Base-by-base conservation (phyloP, 1,140 invertebrate species). In the Macrosteles quadrilineatus region DNA sequence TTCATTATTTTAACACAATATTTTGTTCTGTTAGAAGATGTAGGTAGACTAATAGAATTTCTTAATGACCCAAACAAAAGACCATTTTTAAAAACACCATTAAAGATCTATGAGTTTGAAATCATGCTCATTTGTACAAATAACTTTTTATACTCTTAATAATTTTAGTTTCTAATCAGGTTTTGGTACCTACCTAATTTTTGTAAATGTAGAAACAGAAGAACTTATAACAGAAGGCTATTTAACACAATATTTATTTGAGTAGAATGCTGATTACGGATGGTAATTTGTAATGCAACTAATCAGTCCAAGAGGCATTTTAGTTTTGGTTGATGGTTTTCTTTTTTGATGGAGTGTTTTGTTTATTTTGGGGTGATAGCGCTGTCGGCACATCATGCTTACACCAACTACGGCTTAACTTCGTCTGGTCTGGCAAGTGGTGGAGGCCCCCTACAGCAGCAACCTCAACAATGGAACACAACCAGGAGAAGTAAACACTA, bases 391-490 rank as follows among this genome's bases (percentile, higher is more conserved):
- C 82, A 81, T 82, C 83, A 83, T 81, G 80, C 83, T 85, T 86
- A 82, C 84, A 81, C 82, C 81, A 85, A 81, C 84, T 86, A 85
- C 82, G 83, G 83, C 74, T 79, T 82, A 78, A 71, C 78, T 76
- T 70, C 77, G 76, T 77, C 78, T 77, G 72, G 72, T 65, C 27
- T 31, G 81, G 83, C 82, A 83, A 81, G 80, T 83, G 80, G 82
- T 79, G 81, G 81, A 83, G 81, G 80, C 80, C 81, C 83, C 80
- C 82, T 83, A 83, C 84, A 84, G 82, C 83, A 83, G 77, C 80
- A 82, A 76, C 84, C 84, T 79, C 83, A 81, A 79, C 85, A 85
- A 77, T 86, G 85, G 85, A 86, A 84, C 80, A 77, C 83, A 78
- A 81, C 81, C 76, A 85, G 83, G 82, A 81, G 81, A 84, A 84